These are phyloP conservation scores for Apodemus agrarius DNA, from an alignment of 2,797 vertebrate genomes.

Conservation along the genomic window DNA sequence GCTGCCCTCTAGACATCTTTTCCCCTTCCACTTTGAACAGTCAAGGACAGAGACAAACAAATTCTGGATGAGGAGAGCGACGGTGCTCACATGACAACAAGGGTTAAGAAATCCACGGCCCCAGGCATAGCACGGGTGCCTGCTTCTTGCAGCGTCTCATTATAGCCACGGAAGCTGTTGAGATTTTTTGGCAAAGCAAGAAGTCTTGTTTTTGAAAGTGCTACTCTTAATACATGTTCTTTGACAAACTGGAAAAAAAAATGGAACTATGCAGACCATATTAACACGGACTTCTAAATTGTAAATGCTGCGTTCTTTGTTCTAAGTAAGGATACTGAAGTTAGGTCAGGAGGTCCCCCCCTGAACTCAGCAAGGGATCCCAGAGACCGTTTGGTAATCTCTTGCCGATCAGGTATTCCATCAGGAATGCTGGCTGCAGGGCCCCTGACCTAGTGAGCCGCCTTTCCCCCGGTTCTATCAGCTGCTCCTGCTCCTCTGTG, in stretches of 20 bases:
- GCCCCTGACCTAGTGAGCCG: background rate
- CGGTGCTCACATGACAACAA: accelerated
- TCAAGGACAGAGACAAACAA: background rate
- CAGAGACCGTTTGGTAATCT: background rate
- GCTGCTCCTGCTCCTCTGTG: background rate
- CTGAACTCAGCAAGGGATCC: background rate
- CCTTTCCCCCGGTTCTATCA: background rate
- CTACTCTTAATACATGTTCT: background rate
- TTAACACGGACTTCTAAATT: background rate
- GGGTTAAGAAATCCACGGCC: background rate
- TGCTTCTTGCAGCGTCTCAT: background rate
- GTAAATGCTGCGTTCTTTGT: background rate
- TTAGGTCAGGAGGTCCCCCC: background rate
- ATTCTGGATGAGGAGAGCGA: background rate
- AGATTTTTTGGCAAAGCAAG: background rate
- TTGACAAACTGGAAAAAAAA: background rate
- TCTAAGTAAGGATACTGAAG: background rate
- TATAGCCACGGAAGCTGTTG: background rate
- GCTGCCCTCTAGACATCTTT: background rate
- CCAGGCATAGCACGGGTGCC: accelerated
- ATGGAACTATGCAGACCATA: background rate
- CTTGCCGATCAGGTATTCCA: background rate
- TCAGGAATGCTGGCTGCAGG: background rate
- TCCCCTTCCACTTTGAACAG: background rate
- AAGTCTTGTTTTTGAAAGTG: background rate